Evolutionary conservation across 2,113 vertebrate genomes (phyloP), one percentile per base, ranked within the genome.

Genomic region (Bostrychus sinensis): DNA sequence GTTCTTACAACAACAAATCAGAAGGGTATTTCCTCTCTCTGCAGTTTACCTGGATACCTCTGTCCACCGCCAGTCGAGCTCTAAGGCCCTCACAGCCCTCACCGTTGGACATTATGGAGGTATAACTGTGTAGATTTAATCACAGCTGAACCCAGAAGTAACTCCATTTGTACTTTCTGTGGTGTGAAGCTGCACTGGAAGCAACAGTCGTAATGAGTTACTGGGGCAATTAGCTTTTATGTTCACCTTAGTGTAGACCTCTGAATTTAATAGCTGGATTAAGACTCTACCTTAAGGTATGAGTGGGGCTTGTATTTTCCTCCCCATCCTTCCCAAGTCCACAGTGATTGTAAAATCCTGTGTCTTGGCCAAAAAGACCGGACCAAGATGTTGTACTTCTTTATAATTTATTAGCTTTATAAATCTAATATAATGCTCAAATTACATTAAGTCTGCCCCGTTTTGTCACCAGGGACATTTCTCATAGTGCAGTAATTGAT

Each of bases 141-240:
- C 32, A 3, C 17, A 45, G 20, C 32, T 50, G 42, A 67, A 36
- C 50, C 20, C 36, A 20, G 16, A 26, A 39, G 23, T 26, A 38
- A 68, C 8, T 43, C 41, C 43, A 26, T 50, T 34, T 17, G n/a
- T 13, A 23, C 22, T 56, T 14, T 30, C 42, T 43, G n/a, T 13
- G 19, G 48, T 55, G 25, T 50, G 30, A 43, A 19, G 38, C 53
- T 28, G 13, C 20, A 3, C 34, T 26, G 17, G 17, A n/a, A 34
- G 13, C 5, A 4, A 51, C 42, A 28, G 36, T 37, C 7, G 14
- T 68, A 68, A 68, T 50, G 20, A 57, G 20, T 69, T 37, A 60
- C 20, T 22, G 28, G 11, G 48, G 65, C 32, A 42, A 39, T 73
- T 45, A 54, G 14, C 36, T 66, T 58, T 66, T 45, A 70, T 45